A percentile compares a stretch with the other conserved stretches of the same genome.
Evolutionary conservation across 2,888 invertebrate genomes (phyloP).

Genomic region (Bhutanitis thaidina): DNA sequence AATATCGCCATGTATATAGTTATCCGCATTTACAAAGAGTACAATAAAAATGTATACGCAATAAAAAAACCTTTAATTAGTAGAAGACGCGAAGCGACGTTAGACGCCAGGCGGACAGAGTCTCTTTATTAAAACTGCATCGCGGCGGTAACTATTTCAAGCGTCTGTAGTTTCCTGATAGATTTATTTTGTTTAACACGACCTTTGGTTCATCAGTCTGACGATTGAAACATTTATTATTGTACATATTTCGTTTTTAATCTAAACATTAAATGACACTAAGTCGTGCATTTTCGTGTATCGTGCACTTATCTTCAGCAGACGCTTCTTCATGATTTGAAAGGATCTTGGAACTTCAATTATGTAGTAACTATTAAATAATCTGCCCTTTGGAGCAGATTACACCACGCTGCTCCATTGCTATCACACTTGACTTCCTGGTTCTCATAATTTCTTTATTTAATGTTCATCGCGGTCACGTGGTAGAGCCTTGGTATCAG

Average conservation of each 20-base stretch:
- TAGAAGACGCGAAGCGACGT: neutral
- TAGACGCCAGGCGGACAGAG: conserved; percentile 11
- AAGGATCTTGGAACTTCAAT: too few relatives aligned
- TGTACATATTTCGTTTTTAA: neutral
- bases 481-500: too few relatives aligned
- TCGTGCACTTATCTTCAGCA: too few relatives aligned
- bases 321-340: too few relatives aligned
- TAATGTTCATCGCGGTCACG: too few relatives aligned
- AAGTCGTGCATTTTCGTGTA: too few relatives aligned
- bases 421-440: too few relatives aligned
- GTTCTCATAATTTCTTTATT: too few relatives aligned
- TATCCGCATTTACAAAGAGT: neutral
- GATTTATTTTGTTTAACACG: conserved; percentile 21
- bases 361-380: too few relatives aligned
- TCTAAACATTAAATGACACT: too few relatives aligned
- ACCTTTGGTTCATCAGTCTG: conserved; percentile 4
- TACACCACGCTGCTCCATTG: too few relatives aligned
- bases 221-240: conserved; percentile 3
- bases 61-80: neutral
- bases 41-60: neutral
- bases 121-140: conserved; percentile 34
- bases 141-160: conserved; percentile 45
- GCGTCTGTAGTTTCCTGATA: conserved; percentile 42
- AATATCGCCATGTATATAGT: neutral
- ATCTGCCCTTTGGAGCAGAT: too few relatives aligned